Evolutionary conservation across 2,888 invertebrate genomes (phyloP).

Genomic region (Pollenia griseotomentosa): DNA sequence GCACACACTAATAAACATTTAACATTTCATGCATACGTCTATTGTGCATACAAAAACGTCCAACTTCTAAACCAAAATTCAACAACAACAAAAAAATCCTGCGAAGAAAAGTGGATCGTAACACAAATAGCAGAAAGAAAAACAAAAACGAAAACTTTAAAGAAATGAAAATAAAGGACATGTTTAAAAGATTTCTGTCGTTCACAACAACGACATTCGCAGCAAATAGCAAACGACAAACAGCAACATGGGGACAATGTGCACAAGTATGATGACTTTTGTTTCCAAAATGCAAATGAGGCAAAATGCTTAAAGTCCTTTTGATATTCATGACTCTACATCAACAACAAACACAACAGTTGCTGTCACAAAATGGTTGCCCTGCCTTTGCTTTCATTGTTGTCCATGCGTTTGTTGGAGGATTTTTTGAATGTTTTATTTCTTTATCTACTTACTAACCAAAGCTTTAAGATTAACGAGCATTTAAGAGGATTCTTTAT

Average conservation of each 20-base stretch:
- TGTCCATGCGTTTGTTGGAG: slow-evolving; percentile 4
- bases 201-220: slow-evolving; percentile 42
- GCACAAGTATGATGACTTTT: slow-evolving; percentile 66
- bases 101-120: slow-evolving; percentile 8
- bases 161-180: slow-evolving; percentile 40
- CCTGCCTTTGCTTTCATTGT: background rate
- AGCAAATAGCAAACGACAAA: slow-evolving; percentile 39
- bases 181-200: slow-evolving; percentile 50
- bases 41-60: slow-evolving; percentile 40
- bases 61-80: slow-evolving; percentile 15
- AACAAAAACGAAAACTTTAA: slow-evolving; percentile 19
- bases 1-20: slow-evolving; percentile 45
- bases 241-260: slow-evolving; percentile 36
- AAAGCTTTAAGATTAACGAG: slow-evolving; percentile 73
- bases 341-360: slow-evolving; percentile 32
- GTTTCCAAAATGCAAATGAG: slow-evolving; percentile 73
- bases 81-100: background rate
- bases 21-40: slow-evolving; percentile 51
- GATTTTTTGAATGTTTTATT: slow-evolving; percentile 47
- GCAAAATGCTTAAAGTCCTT: slow-evolving; percentile 64
- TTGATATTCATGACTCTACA: slow-evolving; percentile 67
- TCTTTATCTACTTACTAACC: slow-evolving; percentile 63
- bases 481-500: slow-evolving; percentile 67
- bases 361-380: slow-evolving; percentile 53
- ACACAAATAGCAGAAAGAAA: background rate